These are phyloP conservation scores for Amitus sp. DNA, from an alignment of 2,888 invertebrate species.

Conservation along the genomic window DNA sequence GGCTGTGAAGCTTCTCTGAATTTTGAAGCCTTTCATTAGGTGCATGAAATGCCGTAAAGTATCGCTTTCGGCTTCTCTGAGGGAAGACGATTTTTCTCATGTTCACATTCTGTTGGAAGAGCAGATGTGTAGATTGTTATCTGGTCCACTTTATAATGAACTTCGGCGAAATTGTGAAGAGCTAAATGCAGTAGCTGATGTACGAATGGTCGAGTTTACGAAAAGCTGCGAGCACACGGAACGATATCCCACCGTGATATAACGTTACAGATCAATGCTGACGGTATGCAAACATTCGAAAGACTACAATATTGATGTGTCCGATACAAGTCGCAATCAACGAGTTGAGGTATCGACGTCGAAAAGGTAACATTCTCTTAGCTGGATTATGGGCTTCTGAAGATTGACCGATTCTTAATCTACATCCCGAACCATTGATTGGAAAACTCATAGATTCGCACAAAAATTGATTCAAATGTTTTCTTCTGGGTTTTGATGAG, in stretches of 20 bases:
- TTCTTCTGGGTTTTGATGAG: slow-evolving; percentile 5
- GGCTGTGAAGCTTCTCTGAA: no score
- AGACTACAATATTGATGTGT: slow-evolving; percentile 27
- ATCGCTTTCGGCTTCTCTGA: no score
- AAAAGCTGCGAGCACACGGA: not conserved
- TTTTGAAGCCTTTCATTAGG: no score
- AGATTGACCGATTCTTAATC: slow-evolving; percentile 11
- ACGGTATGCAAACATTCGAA: slow-evolving; percentile 32
- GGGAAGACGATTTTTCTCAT: no score
- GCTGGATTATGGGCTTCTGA: slow-evolving; percentile 22
- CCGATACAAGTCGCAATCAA: slow-evolving; percentile 28
- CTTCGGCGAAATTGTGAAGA: no score
- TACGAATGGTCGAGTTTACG: not conserved
- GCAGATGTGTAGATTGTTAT: no score
- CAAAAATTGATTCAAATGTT: slow-evolving; percentile 11
- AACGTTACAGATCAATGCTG: slow-evolving; percentile 28
- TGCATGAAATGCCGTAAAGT: no score
- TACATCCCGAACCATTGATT: slow-evolving; percentile 16
- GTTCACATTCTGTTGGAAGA: no score
- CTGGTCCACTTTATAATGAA: no score
- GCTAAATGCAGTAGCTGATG: no score
- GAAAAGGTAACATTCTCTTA: slow-evolving; percentile 29
- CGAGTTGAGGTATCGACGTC: slow-evolving; percentile 14
- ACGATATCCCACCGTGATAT: slow-evolving; percentile 16
- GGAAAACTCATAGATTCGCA: slow-evolving; percentile 22